Conservation (phyloP, 2,797 vertebrate species). For the Protosalanx chinensis region DNA sequence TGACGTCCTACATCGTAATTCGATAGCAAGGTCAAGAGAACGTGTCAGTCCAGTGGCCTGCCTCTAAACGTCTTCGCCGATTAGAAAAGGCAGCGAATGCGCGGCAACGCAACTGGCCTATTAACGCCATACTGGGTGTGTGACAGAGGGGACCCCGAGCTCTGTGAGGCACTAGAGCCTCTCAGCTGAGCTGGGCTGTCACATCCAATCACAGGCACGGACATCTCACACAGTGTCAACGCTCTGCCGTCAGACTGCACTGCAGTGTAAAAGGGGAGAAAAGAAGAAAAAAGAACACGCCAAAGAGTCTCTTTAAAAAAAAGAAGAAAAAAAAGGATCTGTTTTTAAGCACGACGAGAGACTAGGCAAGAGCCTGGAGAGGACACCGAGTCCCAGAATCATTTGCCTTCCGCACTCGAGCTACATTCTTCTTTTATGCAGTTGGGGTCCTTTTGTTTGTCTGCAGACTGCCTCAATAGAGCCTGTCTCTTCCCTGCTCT, state of each 20-base stretch:
- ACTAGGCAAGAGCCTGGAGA: not conserved
- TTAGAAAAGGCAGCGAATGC: not conserved
- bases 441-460: slow-evolving; percentile 11
- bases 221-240: not conserved
- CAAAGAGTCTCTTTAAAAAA: not conserved
- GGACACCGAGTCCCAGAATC: not conserved
- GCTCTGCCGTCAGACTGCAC: not conserved
- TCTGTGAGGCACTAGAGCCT: not conserved
- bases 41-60: not conserved
- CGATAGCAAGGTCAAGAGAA: not conserved
- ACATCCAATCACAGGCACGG: not conserved
- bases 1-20: not conserved
- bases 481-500: slow-evolving; percentile 2
- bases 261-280: too few relatives aligned
- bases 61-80: not conserved
- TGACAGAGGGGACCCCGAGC: not conserved
- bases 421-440: not conserved
- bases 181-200: not conserved
- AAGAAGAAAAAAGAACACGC: too few relatives aligned
- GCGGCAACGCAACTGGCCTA: not conserved
- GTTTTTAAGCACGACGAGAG: not conserved
- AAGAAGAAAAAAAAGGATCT: not conserved
- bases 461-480: slow-evolving; percentile 9
- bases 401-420: not conserved
- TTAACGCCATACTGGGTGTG: not conserved